Percentiles rank a stretch among this genome's conserved stretches.
phyloP scores from a whole-genome alignment of 2,797 vertebrate species.

The Typhlichthys eigenmanni region DNA sequence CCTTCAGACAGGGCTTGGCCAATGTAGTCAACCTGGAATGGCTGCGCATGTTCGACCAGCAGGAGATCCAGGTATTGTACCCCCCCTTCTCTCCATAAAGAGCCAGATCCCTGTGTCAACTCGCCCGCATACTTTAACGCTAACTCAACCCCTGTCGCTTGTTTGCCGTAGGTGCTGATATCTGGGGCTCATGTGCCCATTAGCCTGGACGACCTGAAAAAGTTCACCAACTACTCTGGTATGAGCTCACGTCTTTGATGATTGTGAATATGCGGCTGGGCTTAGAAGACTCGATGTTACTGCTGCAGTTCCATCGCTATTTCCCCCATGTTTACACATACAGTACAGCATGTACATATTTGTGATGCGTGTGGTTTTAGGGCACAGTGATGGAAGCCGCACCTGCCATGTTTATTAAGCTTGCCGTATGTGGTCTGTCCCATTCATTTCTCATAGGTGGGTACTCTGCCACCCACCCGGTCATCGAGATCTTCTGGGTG shows the following conservation, averaged over 20 bases:
- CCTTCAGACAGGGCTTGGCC: slow-evolving; percentile 95
- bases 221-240: slow-evolving; percentile 98
- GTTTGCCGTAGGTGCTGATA: slow-evolving; percentile 85
- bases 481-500: slow-evolving; percentile 95
- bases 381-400: too few species aligned
- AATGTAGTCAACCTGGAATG: slow-evolving; percentile 96
- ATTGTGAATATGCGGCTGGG: background rate
- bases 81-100: background rate
- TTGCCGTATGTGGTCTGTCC: background rate
- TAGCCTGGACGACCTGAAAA: slow-evolving; percentile 94
- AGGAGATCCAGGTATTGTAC: slow-evolving; percentile 91
- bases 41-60: slow-evolving; percentile 99
- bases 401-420: too few species aligned
- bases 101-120: background rate
- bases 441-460: slow-evolving; percentile 77
- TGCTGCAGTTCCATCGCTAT: background rate
- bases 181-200: slow-evolving; percentile 97
- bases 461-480: slow-evolving; percentile 92
- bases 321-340: too few species aligned
- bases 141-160: background rate
- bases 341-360: too few species aligned
- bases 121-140: background rate
- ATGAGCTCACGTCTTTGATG: slow-evolving; percentile 16
- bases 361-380: too few species aligned
- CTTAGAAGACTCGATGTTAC: background rate